These are phyloP conservation scores for Agrochola lota DNA, from an alignment of 2,888 invertebrate species.

Conservation along the genomic window DNA sequence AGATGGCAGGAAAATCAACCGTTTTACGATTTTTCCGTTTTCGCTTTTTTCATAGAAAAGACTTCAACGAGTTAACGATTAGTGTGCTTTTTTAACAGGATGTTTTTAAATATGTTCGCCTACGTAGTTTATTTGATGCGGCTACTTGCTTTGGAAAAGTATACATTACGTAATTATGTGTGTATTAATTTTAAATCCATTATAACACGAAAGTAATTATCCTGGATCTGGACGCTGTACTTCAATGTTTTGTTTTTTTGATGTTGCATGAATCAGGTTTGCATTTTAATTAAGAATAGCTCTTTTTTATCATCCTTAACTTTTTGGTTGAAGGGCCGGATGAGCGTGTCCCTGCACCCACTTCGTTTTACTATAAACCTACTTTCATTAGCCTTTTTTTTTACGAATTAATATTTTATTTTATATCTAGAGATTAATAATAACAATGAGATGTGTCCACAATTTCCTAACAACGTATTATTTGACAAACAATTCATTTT, in stretches of 20 bases:
- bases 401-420: too few relatives aligned
- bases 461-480: too few relatives aligned
- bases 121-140: too few relatives aligned
- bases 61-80: conserved; percentile 61
- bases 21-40: not conserved
- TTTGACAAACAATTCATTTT: too few relatives aligned
- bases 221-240: not conserved
- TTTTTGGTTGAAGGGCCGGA: not conserved
- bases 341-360: not conserved
- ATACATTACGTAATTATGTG: not conserved
- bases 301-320: not conserved
- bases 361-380: not conserved
- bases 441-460: too few relatives aligned
- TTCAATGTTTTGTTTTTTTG: not conserved
- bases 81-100: not conserved
- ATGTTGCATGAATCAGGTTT: not conserved
- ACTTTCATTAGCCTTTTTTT: too few relatives aligned
- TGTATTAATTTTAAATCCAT: not conserved
- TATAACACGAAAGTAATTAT: not conserved
- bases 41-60: conserved; percentile 55
- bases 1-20: conserved; percentile 59
- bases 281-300: not conserved
- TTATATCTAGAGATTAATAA: too few relatives aligned
- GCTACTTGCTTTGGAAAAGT: not conserved
- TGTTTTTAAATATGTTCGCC: not conserved